Base-by-base conservation (phyloP, 2,888 invertebrate genomes). In the Tipula helvola region DNA sequence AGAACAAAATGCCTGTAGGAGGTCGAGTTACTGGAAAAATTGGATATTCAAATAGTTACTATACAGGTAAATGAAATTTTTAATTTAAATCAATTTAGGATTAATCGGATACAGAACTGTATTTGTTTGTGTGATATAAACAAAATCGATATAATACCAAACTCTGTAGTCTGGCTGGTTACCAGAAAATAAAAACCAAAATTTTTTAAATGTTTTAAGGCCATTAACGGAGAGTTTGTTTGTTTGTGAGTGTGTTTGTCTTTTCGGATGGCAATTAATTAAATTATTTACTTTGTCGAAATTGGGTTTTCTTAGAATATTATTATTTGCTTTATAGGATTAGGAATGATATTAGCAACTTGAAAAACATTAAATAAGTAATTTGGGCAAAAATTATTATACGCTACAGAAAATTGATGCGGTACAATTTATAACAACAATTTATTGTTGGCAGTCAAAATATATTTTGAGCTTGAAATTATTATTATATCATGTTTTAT, bases 21-120 rank as follows among this genome's bases (percentile, higher is more conserved):
- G 96, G 95, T 88, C 93, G 96, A 89, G 95, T 96, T 88, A 95
- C 96, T 88, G 96, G 96, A 88, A 96, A 96, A 93, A 95, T 95
- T 91, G 96, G 96, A 87, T 95, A 95, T 89, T 94, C 95, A 91
- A 94, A 94, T 89, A 95, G 94, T 91, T 95, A 95, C 90, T 95
- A 94, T 91, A 94, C 95, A 92, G 95, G 96, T 95, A 92, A 52
- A 39, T 8, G 2, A n/a, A 39, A 44, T n/a, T 41, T 47, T 39
- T 8, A 16, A 86, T 44, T 84, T 71, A 5, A 16, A 41, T 83
- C 86, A 85, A 87, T 87, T 87, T 85, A 83, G 52, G 87, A 84
- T 86, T 71, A 28, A 42, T 18, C 86, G 84, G 3, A 87, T 87
- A 71, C 52, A 16, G 16, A 28, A 57, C 16, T 16, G n/a, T n/a